Evolutionary conservation across 2,797 vertebrate genomes (phyloP), one percentile per base, ranked within the genome.

Genomic region (Phrynocephalus forsythii): DNA sequence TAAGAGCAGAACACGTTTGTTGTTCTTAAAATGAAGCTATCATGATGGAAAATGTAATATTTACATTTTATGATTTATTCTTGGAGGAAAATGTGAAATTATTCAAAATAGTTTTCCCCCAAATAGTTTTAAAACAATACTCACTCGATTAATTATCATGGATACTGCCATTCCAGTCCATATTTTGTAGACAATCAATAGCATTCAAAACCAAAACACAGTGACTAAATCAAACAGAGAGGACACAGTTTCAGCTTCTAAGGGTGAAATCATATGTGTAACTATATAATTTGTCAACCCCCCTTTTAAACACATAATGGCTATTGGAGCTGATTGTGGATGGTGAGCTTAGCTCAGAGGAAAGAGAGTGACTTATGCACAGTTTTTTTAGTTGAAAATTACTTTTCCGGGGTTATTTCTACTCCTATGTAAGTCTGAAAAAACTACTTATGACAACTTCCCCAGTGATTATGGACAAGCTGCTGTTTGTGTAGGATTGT

Each of bases 61-160:
- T 56, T 56, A 44, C 38, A 44, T 44, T 44, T 44, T 44, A 44
- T 44, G 38, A 56, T 56, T 56, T 56, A 56, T 10, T 56, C 52
- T 56, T 56, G 52, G 52, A 38, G 20, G 18, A 87, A 83, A 16
- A 56, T 56, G 52, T 33, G 6, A 87, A 71, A 30, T 10, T 20
- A 28, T 68, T 56, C 38, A 60, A 79, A 60, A 30, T 79, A 28
- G 28, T 30, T 30, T 0, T 86, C 48, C 73, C 11, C 83, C 63
- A 72, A 15, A 72, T 88, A 86, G 82, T 82, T 68, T 78, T 85
- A 86, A 91, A 90, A 85, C 50, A 91, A 66, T 56, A 84, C 1
- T 28, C 86, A 80, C 91, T 71, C 86, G 83, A 90, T 77, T 50
- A 79, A 44, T 80, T 86, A 30, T 93, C 85, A 88, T n/a, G 26